Conservation (phyloP, 2,113 vertebrate genomes). For the Macquaria ambigua region DNA sequence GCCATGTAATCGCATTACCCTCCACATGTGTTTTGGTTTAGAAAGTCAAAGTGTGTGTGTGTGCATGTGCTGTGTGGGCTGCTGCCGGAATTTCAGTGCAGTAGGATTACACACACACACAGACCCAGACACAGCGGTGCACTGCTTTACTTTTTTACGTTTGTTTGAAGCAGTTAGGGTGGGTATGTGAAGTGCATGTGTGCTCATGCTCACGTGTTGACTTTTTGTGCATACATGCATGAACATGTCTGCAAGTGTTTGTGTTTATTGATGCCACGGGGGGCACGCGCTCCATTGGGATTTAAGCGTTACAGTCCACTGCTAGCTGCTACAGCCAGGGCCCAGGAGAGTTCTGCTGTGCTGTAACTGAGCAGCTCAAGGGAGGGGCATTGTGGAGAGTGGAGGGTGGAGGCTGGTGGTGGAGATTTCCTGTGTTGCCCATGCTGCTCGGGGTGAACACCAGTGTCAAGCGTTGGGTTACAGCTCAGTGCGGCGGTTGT, state of each 20-base stretch:
- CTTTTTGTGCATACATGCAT: slow-evolving; percentile 45
- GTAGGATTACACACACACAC: slow-evolving; percentile 16
- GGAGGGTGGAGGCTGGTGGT: neutral
- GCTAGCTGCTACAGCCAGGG: slow-evolving; percentile 46
- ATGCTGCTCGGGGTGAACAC: slow-evolving; percentile 72
- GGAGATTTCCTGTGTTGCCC: slow-evolving; percentile 77
- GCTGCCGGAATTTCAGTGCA: slow-evolving; percentile 36
- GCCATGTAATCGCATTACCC: slow-evolving; percentile 75
- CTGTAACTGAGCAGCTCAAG: slow-evolving; percentile 58
- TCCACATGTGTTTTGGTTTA: slow-evolving; percentile 72
- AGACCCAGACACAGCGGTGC: neutral
- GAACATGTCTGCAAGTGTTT: slow-evolving; percentile 60
- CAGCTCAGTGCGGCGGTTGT: slow-evolving; percentile 55
- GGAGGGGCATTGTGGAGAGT: slow-evolving; percentile 19
- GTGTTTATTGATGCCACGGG: slow-evolving; percentile 55
- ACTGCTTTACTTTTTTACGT: neutral
- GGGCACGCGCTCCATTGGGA: slow-evolving; percentile 59
- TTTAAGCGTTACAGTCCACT: slow-evolving; percentile 61
- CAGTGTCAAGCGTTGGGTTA: slow-evolving; percentile 79
- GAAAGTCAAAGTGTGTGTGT: slow-evolving; percentile 43
- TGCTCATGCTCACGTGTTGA: slow-evolving; percentile 12
- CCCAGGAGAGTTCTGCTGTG: slow-evolving; percentile 56
- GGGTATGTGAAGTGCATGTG: neutral
- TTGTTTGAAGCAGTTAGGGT: slow-evolving; percentile 4
- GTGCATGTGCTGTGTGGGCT: slow-evolving; percentile 32